Conservation (phyloP, 92 coral and sea anemone species). For the Zoanthus gigantus region DNA sequence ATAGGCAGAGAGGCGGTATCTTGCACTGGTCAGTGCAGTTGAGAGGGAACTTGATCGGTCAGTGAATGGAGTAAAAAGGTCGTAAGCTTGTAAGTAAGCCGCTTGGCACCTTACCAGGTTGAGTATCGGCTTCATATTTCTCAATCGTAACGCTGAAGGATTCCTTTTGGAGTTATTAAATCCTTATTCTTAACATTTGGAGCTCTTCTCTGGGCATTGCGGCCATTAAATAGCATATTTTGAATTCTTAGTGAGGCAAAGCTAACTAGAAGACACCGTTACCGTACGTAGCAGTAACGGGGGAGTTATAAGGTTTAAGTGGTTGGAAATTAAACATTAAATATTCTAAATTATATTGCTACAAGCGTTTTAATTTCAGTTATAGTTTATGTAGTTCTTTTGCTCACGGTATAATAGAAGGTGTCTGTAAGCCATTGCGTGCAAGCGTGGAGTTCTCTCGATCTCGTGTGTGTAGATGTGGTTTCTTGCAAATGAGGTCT, state of each 20-base stretch:
- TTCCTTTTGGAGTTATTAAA: background rate
- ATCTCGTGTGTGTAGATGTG: slow-evolving; percentile 32
- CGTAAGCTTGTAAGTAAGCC: slow-evolving; percentile 81
- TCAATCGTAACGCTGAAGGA: slow-evolving; percentile 10
- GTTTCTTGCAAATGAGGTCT: slow-evolving; percentile 41
- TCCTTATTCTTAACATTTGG: background rate
- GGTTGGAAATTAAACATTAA: slow-evolving; percentile 42
- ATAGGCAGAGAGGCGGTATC: slow-evolving; percentile 47
- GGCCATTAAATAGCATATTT: slow-evolving; percentile 39
- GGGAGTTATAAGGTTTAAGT: slow-evolving; percentile 37
- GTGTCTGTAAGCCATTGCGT: slow-evolving; percentile 28
- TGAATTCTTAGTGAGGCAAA: slow-evolving; percentile 38
- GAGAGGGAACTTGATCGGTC: slow-evolving; percentile 69
- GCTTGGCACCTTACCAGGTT: slow-evolving; percentile 71
- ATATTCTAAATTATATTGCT: slow-evolving; percentile 37
- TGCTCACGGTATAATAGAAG: background rate
- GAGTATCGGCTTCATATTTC: slow-evolving; percentile 29
- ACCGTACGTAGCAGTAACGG: slow-evolving; percentile 44
- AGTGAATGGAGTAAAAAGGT: slow-evolving; percentile 89
- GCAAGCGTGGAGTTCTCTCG: slow-evolving; percentile 34
- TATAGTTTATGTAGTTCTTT: background rate
- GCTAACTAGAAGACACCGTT: slow-evolving; percentile 29
- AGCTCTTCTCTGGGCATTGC: background rate
- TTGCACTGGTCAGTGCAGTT: slow-evolving; percentile 46
- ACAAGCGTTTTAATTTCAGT: slow-evolving; percentile 20